Evolutionary conservation across 2,113 vertebrate genomes (phyloP).

Genomic region (Callocephalon fimbriatum): DNA sequence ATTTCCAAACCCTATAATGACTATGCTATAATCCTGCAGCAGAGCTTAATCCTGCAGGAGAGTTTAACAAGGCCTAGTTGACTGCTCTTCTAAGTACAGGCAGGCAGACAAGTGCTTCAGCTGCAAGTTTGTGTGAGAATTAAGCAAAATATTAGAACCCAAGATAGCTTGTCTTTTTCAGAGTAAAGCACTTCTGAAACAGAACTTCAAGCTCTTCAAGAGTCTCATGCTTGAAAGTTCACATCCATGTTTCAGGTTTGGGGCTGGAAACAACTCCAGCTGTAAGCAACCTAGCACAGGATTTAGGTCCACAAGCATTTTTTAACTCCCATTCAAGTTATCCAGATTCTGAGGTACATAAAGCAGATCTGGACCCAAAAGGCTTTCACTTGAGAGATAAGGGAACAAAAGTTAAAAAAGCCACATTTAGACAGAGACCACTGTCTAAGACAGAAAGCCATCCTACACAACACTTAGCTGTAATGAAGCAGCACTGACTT

Average conservation of each 20-base stretch:
- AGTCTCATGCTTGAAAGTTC: neutral
- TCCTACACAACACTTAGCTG: neutral
- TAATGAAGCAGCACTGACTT: neutral
- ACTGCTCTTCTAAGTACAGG: neutral
- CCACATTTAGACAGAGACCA: neutral
- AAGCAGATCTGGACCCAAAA: neutral
- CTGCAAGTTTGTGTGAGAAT: neutral
- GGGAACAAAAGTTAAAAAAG: neutral
- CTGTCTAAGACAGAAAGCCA: neutral
- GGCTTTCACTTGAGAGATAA: neutral
- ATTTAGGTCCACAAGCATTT: neutral
- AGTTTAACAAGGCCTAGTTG: neutral
- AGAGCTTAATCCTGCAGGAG: neutral
- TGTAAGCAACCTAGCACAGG: neutral
- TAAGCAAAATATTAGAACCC: neutral
- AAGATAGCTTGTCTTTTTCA: neutral
- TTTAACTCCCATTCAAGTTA: neutral
- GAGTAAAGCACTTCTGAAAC: neutral
- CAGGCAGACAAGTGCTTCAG: neutral
- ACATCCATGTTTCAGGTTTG: neutral
- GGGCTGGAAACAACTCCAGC: neutral
- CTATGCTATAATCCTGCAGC: fast-evolving
- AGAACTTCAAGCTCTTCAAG: neutral
- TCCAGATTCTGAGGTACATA: neutral
- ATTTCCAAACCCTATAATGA: neutral